Evolutionary conservation across 2,888 invertebrate genomes (phyloP).

Genomic region (Sminthurinus aureus): DNA sequence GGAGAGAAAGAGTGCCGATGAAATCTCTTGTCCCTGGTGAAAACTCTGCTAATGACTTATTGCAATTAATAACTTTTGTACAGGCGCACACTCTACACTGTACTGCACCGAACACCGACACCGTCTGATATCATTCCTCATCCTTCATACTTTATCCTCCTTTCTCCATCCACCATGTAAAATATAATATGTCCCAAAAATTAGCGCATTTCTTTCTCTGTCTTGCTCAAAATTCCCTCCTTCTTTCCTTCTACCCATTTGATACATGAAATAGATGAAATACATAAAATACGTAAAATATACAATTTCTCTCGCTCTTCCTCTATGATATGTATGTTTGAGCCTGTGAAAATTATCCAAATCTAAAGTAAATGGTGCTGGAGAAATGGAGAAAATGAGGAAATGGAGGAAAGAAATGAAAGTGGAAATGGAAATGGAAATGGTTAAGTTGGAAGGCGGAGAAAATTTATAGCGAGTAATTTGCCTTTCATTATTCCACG

Average conservation of each 20-base stretch:
- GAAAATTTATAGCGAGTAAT: conserved; percentile 31
- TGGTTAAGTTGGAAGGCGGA: not conserved
- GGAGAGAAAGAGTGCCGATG: not conserved
- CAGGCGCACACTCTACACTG: not conserved
- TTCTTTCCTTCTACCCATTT: no score
- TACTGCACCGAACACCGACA: no score
- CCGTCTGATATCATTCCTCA: not conserved
- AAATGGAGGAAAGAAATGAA: not conserved
- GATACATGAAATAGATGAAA: no score
- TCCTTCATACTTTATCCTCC: not conserved
- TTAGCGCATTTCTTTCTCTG: not conserved
- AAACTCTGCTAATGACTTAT: conserved; percentile 26
- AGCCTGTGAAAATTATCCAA: no score
- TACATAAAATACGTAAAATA: no score
- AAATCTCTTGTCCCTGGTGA: not conserved
- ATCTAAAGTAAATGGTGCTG: no score
- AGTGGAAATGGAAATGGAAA: not conserved
- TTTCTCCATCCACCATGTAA: not conserved
- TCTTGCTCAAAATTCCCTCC: not conserved
- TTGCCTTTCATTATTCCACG: conserved; percentile 21
- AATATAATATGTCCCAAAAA: no score
- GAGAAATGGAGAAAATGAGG: no score
- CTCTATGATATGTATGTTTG: not conserved
- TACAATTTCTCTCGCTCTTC: no score
- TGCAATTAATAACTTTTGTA: conserved; percentile 37